These are phyloP conservation scores for Sinhomidia bicolor DNA, from an alignment of 2,888 invertebrate species.

Conservation along the genomic window DNA sequence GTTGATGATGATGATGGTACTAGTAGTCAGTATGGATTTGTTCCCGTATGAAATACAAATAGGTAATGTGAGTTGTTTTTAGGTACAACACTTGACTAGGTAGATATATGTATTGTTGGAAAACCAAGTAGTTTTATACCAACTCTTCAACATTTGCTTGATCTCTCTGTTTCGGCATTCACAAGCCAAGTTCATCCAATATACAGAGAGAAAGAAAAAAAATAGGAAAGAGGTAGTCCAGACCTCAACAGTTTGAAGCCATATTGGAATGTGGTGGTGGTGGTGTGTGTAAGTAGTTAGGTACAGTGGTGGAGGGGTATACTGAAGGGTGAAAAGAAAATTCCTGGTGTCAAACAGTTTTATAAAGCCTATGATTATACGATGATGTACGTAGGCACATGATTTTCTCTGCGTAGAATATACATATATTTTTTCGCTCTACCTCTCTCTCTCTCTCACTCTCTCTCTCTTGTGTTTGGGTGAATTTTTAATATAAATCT, in stretches of 20 bases:
- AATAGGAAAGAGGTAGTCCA: too few relatives aligned
- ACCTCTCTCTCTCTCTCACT: too few relatives aligned
- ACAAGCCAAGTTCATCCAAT: slow-evolving; percentile 32
- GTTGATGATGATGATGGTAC: too few relatives aligned
- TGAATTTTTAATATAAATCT: neutral
- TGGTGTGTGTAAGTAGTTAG: too few relatives aligned
- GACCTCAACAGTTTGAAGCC: too few relatives aligned
- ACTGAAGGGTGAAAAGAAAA: too few relatives aligned
- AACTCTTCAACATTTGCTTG: slow-evolving; percentile 13
- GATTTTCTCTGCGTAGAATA: neutral
- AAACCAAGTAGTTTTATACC: too few relatives aligned
- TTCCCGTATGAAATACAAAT: slow-evolving; percentile 5
- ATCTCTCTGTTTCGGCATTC: slow-evolving; percentile 51
- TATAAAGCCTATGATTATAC: neutral
- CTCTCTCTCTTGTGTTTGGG: neutral
- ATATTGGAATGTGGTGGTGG: neutral
- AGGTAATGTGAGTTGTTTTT: neutral
- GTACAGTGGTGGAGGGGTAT: too few relatives aligned
- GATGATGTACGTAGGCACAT: neutral
- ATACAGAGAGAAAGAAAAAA: too few relatives aligned
- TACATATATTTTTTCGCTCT: too few relatives aligned
- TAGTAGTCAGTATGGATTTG: neutral
- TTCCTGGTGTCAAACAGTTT: neutral
- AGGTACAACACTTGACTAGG: neutral
- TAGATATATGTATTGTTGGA: neutral